Base-by-base conservation (phyloP, 2,113 vertebrate genomes). In the Corythornis cristatus region DNA sequence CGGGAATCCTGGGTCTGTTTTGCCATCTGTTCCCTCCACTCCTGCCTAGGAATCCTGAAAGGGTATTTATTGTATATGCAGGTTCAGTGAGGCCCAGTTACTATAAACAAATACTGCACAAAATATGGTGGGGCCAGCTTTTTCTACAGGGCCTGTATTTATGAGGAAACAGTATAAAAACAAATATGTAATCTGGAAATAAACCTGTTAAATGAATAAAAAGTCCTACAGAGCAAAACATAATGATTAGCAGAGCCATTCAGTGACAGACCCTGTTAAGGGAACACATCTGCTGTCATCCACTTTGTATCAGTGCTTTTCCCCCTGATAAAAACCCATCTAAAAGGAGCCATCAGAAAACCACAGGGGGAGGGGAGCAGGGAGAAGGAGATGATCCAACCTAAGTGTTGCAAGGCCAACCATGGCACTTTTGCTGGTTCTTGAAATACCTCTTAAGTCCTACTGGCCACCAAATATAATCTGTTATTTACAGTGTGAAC, bases 21-120 rank as follows among this genome's bases (percentile, higher is more conserved):
- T 94, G 84, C 96, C 93, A 96, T 97, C 97, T 96, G 93, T 96
- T 96, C 93, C 46, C 70, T 93, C 83, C 85, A 89, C 83, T 96
- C 88, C 95, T 90, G 86, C 89, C 76, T 93, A 80, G 92, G 93
- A 96, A 95, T 96, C 92, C 93, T 95, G 83, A 95, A 96, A 86
- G 96, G 93, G 86, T 95, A 96, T 95, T 94, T 95, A 95, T 95
- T 96, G 93, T 96, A 91, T 93, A 91, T 54, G 65, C 83, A 96
- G 95, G 91, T 93, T 96, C 92, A 93, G 81, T 82, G 95, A 93
- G 91, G 91, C 92, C 75, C 83, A 94, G 71, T 95, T 92, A 84
- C 91, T 92, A 83, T 95, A 96, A 97, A 97, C 89, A 96, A 97
- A 88, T 83, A 57, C 91, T 72, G 35, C 85, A 95, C 51, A 76